A percentile compares a stretch with the other conserved stretches of the same genome.
Conservation (phyloP, 2,113 vertebrate species). For the Bos javanicus region DNA sequence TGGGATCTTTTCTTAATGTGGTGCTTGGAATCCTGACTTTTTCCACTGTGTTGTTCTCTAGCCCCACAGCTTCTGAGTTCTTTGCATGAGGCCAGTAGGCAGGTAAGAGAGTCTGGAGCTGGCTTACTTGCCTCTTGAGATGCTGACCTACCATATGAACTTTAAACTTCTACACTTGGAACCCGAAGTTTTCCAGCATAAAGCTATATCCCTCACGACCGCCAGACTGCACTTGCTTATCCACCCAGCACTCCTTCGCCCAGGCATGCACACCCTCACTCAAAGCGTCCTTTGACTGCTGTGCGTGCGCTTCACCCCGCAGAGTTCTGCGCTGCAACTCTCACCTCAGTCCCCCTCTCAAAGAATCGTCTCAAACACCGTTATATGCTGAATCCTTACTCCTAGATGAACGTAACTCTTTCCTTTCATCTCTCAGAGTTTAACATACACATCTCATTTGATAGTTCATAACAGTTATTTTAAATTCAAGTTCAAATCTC, state of each 20-base stretch:
- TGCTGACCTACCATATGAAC: background rate
- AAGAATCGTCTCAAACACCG: background rate
- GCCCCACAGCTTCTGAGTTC: background rate
- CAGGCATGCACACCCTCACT: background rate
- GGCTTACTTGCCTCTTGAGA: background rate
- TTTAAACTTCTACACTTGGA: too few species aligned
- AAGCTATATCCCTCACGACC: background rate
- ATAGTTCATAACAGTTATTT: background rate
- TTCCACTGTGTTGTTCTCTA: fast-evolving
- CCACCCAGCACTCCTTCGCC: background rate
- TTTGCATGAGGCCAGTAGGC: background rate
- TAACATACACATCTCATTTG: background rate
- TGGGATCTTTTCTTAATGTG: background rate
- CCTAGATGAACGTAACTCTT: background rate
- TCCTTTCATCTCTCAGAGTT: background rate
- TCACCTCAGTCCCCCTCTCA: too few species aligned
- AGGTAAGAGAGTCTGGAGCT: background rate
- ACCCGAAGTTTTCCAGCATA: too few species aligned
- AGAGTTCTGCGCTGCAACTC: fast-evolving
- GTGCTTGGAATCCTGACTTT: background rate
- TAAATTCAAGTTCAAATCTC: background rate
- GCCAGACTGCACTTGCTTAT: background rate
- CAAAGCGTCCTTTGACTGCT: background rate
- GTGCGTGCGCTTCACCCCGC: fast-evolving
- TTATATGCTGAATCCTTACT: background rate